Conservation (phyloP, 2,888 invertebrate species). For the Harpalus rufipes region DNA sequence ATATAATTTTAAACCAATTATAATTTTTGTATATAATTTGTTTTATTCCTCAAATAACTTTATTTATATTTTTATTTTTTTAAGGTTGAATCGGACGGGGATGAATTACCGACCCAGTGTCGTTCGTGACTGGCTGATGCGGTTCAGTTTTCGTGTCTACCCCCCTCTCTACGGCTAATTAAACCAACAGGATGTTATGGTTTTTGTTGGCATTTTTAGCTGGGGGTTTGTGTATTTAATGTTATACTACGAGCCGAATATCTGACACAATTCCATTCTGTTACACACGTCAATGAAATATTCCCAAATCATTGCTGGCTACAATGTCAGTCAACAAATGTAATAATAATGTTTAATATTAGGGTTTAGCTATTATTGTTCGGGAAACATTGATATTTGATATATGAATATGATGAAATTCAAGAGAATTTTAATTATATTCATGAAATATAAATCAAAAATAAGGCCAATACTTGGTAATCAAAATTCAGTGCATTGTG, state of each 20-base stretch:
- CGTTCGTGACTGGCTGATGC: background rate
- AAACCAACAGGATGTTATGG: slow-evolving; percentile 35
- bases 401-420: background rate
- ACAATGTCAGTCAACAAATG: slow-evolving; percentile 1
- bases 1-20: no score
- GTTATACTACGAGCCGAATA: background rate
- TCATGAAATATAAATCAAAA: background rate
- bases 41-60: no score
- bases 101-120: background rate
- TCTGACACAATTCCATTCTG: slow-evolving; percentile 9
- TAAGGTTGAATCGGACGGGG: background rate
- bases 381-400: background rate
- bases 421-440: background rate
- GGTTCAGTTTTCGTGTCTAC: no score
- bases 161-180: slow-evolving; percentile 13
- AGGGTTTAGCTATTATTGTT: background rate
- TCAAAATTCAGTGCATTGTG: no score
- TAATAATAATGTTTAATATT: background rate
- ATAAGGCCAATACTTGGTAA: no score
- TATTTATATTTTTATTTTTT: no score
- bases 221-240: background rate
- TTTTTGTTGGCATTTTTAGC: slow-evolving; percentile 19
- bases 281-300: background rate
- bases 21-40: no score
- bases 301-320: background rate